These are phyloP conservation scores for Arenaria interpres DNA, from an alignment of 2,113 vertebrate species.

Conservation along the genomic window DNA sequence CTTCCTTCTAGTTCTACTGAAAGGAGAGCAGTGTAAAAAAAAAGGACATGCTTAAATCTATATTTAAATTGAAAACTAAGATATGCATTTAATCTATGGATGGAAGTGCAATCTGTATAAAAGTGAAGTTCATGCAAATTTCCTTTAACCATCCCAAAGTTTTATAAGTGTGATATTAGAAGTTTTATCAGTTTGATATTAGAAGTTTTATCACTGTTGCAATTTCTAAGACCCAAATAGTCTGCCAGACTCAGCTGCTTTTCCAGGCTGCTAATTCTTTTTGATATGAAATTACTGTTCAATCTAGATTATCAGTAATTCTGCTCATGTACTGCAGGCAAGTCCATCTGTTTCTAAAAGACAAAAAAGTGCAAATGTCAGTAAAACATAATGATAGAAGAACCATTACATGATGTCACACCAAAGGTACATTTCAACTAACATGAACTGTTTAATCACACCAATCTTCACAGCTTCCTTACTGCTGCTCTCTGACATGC, in stretches of 20 bases:
- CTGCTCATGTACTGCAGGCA: fast-evolving
- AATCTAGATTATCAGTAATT: not conserved
- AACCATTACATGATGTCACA: not conserved
- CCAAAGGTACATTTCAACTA: not conserved
- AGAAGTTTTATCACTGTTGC: not conserved
- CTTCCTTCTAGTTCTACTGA: not conserved
- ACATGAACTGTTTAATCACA: not conserved
- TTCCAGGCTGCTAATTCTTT: not conserved
- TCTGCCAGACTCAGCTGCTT: not conserved
- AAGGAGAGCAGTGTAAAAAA: not conserved
- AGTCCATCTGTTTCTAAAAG: not conserved
- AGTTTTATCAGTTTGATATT: not conserved
- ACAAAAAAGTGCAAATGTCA: not conserved
- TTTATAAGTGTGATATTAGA: not conserved
- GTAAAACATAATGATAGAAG: not conserved
- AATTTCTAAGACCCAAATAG: not conserved
- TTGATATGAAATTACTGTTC: not conserved
- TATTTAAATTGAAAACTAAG: not conserved
- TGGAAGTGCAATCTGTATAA: not conserved
- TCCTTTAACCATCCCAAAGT: not conserved
- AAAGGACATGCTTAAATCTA: not conserved
- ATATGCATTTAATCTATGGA: not conserved
- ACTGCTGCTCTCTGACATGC: not conserved
- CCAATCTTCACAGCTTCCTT: not conserved
- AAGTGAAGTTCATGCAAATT: not conserved